phyloP scores from a whole-genome alignment of 2,113 vertebrate genomes.

The mouse (Mus musculus) region DNA sequence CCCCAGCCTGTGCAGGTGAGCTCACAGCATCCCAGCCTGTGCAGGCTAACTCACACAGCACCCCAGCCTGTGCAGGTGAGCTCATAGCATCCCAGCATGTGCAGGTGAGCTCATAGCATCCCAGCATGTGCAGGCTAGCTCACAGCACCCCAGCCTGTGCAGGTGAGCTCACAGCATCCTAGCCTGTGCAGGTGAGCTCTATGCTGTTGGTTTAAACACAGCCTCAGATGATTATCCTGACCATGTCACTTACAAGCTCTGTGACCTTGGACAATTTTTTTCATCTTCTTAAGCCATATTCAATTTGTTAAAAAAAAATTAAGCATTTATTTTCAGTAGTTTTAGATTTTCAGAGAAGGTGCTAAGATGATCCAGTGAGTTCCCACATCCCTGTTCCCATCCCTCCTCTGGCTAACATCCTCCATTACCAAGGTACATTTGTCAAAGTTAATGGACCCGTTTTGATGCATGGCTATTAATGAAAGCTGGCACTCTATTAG shows the following conservation, averaged over 20 bases:
- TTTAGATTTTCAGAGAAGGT: slow-evolving; percentile 8
- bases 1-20: background rate
- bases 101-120: background rate
- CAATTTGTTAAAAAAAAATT: background rate
- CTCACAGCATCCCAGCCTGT: background rate
- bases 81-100: background rate
- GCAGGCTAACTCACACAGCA: background rate
- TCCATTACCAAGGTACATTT: background rate
- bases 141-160: background rate
- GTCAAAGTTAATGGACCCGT: background rate
- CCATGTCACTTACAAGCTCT: background rate
- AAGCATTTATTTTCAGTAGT: background rate
- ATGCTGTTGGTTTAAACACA: background rate
- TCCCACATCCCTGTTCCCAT: background rate
- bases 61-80: background rate
- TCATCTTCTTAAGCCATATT: background rate
- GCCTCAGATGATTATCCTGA: background rate
- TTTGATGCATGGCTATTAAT: background rate
- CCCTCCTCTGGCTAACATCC: background rate
- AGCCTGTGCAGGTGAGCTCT: background rate
- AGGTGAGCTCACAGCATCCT: too few relatives aligned
- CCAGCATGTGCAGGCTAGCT: background rate
- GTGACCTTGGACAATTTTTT: background rate
- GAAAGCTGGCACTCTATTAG: background rate
- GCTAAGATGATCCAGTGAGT: background rate